Evolutionary conservation across 2,113 vertebrate species (phyloP).

Genomic region (Pseudorhombus dupliciocellatus): DNA sequence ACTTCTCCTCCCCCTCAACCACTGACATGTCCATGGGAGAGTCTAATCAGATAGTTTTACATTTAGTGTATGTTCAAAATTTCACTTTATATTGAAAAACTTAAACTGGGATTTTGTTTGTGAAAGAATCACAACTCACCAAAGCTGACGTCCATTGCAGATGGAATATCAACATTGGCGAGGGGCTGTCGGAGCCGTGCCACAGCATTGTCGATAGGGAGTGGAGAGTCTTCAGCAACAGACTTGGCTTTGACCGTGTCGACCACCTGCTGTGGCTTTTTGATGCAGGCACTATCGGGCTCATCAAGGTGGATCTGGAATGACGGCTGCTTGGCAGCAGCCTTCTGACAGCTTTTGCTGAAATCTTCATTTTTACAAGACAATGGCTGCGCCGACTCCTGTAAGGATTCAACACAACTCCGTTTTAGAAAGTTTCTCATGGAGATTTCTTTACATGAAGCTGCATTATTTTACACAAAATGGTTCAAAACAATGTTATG

Average conservation of each 20-base stretch:
- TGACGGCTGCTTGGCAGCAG: constrained; percentile 61
- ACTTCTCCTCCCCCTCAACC: constrained; percentile 84
- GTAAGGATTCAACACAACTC: neutral
- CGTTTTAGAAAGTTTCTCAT: neutral
- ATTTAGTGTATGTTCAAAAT: neutral
- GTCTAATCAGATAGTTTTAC: constrained; percentile 71
- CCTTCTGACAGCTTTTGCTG: constrained; percentile 73
- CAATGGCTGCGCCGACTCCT: constrained; percentile 73
- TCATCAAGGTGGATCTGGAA: constrained; percentile 88
- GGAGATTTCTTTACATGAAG: too few species aligned
- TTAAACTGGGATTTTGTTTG: too few species aligned
- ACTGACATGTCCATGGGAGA: constrained; percentile 96
- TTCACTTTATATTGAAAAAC: too few species aligned
- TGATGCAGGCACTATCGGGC: constrained; percentile 77
- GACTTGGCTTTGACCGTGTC: constrained; percentile 44
- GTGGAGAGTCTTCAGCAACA: constrained; percentile 49
- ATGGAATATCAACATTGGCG: constrained; percentile 81
- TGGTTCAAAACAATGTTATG: too few species aligned
- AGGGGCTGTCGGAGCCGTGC: constrained; percentile 85
- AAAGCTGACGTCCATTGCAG: constrained; percentile 85
- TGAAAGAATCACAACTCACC: constrained; percentile 73
- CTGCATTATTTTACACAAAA: too few species aligned
- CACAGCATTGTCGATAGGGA: constrained; percentile 78
- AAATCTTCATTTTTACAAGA: constrained; percentile 80
- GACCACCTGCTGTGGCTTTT: constrained; percentile 41